phyloP scores from a whole-genome alignment of 2,888 invertebrate species.

The Agrypnus murinus region DNA sequence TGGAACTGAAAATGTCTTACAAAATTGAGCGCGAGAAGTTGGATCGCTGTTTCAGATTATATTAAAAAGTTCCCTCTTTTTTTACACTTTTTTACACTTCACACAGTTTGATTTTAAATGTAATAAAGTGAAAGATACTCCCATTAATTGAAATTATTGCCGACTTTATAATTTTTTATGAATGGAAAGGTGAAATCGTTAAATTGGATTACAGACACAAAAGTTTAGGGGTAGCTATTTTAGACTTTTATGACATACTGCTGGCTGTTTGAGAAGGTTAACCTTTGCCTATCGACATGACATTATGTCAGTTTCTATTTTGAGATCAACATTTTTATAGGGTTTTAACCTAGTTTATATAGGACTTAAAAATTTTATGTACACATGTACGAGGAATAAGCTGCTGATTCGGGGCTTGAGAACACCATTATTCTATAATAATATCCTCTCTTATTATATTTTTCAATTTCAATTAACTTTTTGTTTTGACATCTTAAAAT shows the following conservation, averaged over 20 bases:
- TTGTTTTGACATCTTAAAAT: no score
- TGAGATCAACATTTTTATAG: not conserved
- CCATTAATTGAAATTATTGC: no score
- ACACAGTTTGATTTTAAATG: conserved; percentile 3
- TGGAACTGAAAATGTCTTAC: conserved; percentile 6
- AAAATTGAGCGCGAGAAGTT: conserved; percentile 15
- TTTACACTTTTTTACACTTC: not conserved
- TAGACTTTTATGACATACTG: conserved; percentile 7
- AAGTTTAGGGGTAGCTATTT: not conserved
- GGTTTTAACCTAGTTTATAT: conserved; percentile 15
- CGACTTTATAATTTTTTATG: no score
- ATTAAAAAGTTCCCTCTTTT: conserved; percentile 1
- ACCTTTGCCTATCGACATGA: conserved; percentile 13
- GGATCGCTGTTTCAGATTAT: conserved; percentile 21
- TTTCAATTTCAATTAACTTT: no score
- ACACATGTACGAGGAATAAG: not conserved
- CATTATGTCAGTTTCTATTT: conserved; percentile 14
- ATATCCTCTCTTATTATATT: no score
- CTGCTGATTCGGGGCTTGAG: not conserved
- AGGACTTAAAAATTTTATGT: conserved; percentile 7
- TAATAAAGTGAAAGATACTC: not conserved
- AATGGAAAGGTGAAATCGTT: no score
- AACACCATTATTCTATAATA: no score
- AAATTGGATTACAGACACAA: not conserved
- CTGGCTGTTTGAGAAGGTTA: conserved; percentile 3